phyloP scores from a whole-genome alignment of 35 echinoderm and acorn worm genomes.

The Strongylocentrotus purpuratus region DNA sequence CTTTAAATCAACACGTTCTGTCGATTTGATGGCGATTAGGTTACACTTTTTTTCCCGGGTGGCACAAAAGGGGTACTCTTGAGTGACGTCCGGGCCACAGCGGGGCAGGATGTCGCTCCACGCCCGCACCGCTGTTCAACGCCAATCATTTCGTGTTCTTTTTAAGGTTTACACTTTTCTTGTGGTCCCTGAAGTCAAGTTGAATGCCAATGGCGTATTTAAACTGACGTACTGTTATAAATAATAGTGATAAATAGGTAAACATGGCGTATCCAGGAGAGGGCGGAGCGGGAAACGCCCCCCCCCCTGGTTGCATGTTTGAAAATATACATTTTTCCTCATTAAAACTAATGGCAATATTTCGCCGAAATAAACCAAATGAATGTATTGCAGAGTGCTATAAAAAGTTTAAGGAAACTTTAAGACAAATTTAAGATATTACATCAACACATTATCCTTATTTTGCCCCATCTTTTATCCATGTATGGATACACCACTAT shows the following conservation, averaged over 20 bases:
- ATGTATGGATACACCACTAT: background rate
- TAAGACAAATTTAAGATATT: background rate
- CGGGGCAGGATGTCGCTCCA: background rate
- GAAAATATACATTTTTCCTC: background rate
- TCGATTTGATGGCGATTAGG: background rate
- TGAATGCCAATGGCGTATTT: background rate
- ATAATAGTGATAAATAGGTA: background rate
- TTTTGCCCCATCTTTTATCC: no score
- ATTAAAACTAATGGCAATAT: background rate
- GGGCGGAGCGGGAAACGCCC: background rate
- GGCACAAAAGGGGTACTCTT: background rate
- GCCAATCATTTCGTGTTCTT: background rate
- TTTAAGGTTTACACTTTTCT: background rate
- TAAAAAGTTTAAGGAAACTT: no score
- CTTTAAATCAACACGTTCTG: conserved; percentile 17
- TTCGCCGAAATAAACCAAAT: background rate
- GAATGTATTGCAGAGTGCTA: background rate
- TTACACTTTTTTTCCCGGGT: background rate
- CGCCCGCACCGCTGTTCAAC: background rate
- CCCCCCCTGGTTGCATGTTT: no score
- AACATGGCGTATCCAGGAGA: background rate
- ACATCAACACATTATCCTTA: no score
- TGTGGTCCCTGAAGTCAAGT: background rate
- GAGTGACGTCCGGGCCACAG: background rate
- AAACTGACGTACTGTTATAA: background rate